Evolutionary conservation across 2,113 vertebrate species (phyloP), one percentile per base, ranked within the genome.

Genomic region (Oxyura jamaicensis): DNA sequence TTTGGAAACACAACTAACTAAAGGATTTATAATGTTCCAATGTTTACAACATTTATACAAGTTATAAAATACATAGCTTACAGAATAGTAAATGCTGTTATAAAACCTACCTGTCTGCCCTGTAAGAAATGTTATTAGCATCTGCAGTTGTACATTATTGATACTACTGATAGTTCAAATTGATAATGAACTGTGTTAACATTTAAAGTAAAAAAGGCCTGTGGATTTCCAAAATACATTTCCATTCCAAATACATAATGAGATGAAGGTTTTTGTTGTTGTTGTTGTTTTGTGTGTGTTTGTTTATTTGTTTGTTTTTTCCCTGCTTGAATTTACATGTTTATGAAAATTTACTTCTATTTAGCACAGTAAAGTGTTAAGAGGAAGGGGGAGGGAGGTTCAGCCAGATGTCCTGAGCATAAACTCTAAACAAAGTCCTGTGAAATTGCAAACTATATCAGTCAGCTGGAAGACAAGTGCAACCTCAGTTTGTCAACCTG

Each of bases 21-120:
- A 79, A 91, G 33, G 58, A 89, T 93, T 93, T 94, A 33, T 65
- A 78, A 72, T 56, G 36, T 41, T 13, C 17, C 14, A 79, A 52
- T 28, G 41, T 56, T 89, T 56, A 63, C 11, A 83, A 69, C 13
- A 63, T 67, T 44, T 71, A 28, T 23, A 16, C 4, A n/a, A 17
- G n/a, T 83, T 74, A 63, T 46, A 63, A 94, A 92, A 56, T n/a
- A 14, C 90, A 66, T 68, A 71, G 53, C 59, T 41, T 17, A 62
- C 33, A 91, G 94, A 63, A 81, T 83, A 71, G 53, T 65, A 95
- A 88, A 96, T 52, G 22, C 44, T 90, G 33, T 59, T 81, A 33
- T 91, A 90, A 95, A 94, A 94, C n/a, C 88, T 62, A 80, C 79
- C 71, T 90, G 41, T 89, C 60, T 86, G 44, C 20, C 41, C 55